Evolutionary conservation across 2,797 vertebrate genomes (phyloP), one percentile per base, ranked within the genome.

Genomic region (Anas acuta): DNA sequence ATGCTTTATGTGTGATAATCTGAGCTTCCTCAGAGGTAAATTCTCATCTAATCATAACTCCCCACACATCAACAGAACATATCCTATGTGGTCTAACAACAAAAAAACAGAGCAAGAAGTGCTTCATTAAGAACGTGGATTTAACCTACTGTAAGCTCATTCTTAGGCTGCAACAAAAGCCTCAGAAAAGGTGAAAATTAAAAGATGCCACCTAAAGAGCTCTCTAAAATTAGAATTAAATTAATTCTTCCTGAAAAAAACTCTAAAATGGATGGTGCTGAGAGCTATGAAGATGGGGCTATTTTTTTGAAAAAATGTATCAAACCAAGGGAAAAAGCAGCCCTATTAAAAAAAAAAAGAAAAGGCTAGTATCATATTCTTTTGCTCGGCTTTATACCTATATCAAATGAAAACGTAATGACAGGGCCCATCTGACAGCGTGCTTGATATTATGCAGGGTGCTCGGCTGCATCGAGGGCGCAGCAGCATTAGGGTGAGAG

Each of bases 41-140:
- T 96, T 97, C 95, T 96, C 95, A 95, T 97, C 96, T 97, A 97
- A 97, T 97, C 96, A 85, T 91, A 89, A 97, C 84, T 97, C 97
- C 92, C 94, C 83, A 93, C 95, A 96, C 92, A 97, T 97, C 96
- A 97, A 96, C 95, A 97, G 96, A 96, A 95, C 90, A 82, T 96
- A 92, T 97, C 96, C 96, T 96, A 96, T 96, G 94, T 97, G 95
- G 94, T 96, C 95, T 95, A 96, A 93, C 93, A 97, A 96, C 91
- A 94, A 75, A 77, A 95, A 95, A 81, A 32, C 30, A 92, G 66
- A 93, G 86, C 93, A 93, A 92, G 80, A 90, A 95, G 92, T 95
- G 89, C 94, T 96, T 97, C 95, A 95, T 97, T 97, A 96, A 91
- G 90, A 94, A 88, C 77, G 39, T 28, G 81, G 94, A 90, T 96